Percentiles rank a stretch among this genome's conserved stretches.
Conservation (phyloP, 2,888 invertebrate species). For the Erebia aethiops region DNA sequence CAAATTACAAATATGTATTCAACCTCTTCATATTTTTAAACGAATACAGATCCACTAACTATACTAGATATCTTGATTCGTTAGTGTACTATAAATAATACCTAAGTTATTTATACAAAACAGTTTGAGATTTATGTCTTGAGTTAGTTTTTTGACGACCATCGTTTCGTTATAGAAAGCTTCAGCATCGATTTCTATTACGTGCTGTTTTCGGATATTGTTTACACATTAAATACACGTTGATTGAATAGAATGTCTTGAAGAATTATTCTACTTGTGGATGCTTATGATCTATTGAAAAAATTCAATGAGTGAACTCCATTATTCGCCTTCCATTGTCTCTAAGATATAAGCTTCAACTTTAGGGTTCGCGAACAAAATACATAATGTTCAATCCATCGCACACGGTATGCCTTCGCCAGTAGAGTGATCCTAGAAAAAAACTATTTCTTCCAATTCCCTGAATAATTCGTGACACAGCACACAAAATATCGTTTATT, state of each 20-base stretch:
- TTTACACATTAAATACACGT: constrained; percentile 4
- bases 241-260: constrained; percentile 8
- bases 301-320: constrained; percentile 15
- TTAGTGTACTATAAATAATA: too few relatives aligned
- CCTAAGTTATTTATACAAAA: background rate
- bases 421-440: background rate
- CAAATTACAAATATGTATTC: too few relatives aligned
- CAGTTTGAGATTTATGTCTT: background rate
- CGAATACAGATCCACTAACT: too few relatives aligned
- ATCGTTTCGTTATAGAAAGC: constrained; percentile 1
- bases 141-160: background rate
- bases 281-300: constrained; percentile 3
- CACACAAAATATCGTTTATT: background rate
- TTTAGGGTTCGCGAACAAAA: constrained; percentile 4
- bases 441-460: background rate
- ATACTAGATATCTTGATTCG: too few relatives aligned
- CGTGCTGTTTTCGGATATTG: background rate
- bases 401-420: background rate
- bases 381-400: background rate
- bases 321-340: constrained; percentile 24
- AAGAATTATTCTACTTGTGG: background rate
- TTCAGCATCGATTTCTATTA: background rate
- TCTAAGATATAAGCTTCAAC: background rate
- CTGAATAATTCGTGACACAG: background rate
- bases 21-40: too few relatives aligned